Conservation (phyloP, 2,113 vertebrate species). For the Uria aalge region DNA sequence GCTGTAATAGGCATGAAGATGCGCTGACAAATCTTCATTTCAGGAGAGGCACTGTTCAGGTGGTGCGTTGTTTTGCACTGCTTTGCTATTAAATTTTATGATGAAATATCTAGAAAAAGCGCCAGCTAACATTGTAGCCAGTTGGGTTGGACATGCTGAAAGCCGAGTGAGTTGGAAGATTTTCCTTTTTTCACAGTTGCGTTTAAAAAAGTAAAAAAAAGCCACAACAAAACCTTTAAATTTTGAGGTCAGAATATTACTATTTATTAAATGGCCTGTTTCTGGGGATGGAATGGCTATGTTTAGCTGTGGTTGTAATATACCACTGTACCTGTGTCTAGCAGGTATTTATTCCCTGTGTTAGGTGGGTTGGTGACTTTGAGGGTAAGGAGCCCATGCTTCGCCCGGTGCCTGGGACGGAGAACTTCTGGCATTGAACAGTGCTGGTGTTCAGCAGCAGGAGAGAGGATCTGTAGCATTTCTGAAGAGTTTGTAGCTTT, state of each 20-base stretch:
- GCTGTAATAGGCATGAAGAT: background rate
- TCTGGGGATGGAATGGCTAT: background rate
- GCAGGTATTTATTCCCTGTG: background rate
- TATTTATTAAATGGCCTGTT: background rate
- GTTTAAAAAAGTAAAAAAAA: background rate
- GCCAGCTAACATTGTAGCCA: background rate
- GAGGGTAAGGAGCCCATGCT: accelerated
- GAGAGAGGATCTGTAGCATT: background rate
- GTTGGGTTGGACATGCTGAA: background rate
- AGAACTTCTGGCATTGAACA: background rate
- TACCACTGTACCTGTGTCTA: background rate
- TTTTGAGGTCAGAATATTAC: background rate
- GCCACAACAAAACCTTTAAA: background rate
- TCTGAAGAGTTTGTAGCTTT: background rate
- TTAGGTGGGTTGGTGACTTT: background rate
- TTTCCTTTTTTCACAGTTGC: background rate
- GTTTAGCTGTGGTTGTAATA: background rate
- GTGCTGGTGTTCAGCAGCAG: background rate
- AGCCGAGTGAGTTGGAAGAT: background rate
- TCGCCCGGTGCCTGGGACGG: background rate
- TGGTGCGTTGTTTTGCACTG: background rate
- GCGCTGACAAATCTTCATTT: background rate
- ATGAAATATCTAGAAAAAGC: background rate
- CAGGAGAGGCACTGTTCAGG: background rate
- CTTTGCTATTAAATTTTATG: background rate